Base-by-base conservation (phyloP, 2,113 vertebrate genomes). In the Lepisosteus oculatus region DNA sequence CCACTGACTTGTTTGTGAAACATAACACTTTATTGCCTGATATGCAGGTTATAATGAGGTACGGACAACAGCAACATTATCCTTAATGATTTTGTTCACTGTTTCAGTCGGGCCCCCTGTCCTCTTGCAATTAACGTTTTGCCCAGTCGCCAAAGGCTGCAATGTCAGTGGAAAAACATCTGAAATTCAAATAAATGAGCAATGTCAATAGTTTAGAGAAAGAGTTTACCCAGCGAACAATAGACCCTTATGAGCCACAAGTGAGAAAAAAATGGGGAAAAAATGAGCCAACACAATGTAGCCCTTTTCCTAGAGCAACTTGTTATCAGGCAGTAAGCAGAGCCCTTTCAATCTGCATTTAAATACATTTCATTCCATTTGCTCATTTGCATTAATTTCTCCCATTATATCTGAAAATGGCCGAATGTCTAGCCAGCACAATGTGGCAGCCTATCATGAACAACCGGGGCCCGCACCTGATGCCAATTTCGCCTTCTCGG, bases 311-410 rank as follows among this genome's bases (percentile, higher is more conserved):
- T 96, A 91, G 91, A 94, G 95, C 87, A 94, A 96, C 95, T 97
- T 96, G 95, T 98, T 98, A 99, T 98, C 96, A 96, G 95, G 95
- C 95, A 89, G 93, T 93, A 93, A 90, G 86, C 93, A 95, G 93
- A 94, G 92, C 91, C 90, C 92, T 92, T 95, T 92, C 89, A 97
- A 99, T 99, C 97, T 99, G 96, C 97, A 99, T 99, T 97, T 96
- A 98, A 99, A 99, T 99, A 93, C 95, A 94, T 90, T 95, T 93
- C 92, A 93, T 94, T 95, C 94, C 95, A 93, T 95, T 95, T 92
- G 88, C 95, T 96, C 96, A 98, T 99, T 99, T 98, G 96, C 96
- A 99, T 99, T 96, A 93, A 98, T 99, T 99, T 96, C 95, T 98
- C 87, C 96, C 92, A 98, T 98, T 99, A 95, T 97, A 92, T 92